Evolutionary conservation across 2,113 vertebrate species (phyloP).

Genomic region (Sapajus apella): DNA sequence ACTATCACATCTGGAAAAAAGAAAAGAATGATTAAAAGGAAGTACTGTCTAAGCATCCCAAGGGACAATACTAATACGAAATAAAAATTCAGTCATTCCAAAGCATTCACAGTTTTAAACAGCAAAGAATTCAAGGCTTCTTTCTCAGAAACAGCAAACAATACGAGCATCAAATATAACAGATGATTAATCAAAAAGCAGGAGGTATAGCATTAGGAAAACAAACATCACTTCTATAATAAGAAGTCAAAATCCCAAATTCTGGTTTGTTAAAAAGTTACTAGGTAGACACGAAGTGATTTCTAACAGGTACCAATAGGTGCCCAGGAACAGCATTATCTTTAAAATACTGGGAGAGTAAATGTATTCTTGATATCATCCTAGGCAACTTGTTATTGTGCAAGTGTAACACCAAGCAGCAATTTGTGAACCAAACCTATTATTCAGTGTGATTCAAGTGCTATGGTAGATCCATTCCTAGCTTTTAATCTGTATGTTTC

Average conservation of each 20-base stretch:
- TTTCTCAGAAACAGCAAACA: background rate
- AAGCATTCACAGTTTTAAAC: background rate
- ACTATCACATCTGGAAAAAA: background rate
- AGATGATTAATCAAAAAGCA: background rate
- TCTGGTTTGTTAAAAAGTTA: background rate
- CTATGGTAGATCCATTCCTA: background rate
- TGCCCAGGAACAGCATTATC: background rate
- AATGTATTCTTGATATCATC: background rate
- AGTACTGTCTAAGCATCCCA: background rate
- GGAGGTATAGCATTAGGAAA: background rate
- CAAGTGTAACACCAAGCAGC: background rate
- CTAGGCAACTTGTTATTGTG: background rate
- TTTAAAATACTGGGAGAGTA: background rate
- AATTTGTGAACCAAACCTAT: slow-evolving; percentile 21
- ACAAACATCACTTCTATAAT: background rate
- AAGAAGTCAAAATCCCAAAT: background rate
- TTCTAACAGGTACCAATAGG: background rate
- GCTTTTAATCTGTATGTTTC: slow-evolving; percentile 13
- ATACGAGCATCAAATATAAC: background rate
- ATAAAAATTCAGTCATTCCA: background rate
- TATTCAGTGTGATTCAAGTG: slow-evolving; percentile 16
- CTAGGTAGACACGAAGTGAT: background rate
- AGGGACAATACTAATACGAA: background rate
- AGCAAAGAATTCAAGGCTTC: background rate
- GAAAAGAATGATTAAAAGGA: background rate